These are phyloP conservation scores for Cephalopachus bancanus DNA, from an alignment of 2,797 vertebrate species.

Conservation along the genomic window DNA sequence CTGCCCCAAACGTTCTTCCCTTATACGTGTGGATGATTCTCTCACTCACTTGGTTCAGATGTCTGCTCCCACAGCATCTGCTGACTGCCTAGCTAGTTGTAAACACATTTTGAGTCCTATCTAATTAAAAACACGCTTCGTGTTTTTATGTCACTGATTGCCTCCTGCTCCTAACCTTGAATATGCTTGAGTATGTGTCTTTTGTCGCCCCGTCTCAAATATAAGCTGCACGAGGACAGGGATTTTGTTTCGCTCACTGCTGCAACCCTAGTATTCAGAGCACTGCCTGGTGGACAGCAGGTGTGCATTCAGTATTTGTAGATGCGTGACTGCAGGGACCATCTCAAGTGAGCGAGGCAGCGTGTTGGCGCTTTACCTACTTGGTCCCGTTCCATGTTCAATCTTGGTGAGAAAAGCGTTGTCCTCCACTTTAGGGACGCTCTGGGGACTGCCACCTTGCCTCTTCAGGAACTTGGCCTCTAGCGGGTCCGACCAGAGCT, in stretches of 20 bases:
- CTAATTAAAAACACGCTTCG: background rate
- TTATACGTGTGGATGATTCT: no score
- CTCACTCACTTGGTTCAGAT: background rate
- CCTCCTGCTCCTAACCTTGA: background rate
- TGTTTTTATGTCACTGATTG: background rate
- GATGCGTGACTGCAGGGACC: background rate
- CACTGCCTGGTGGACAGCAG: background rate
- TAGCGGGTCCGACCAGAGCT: background rate
- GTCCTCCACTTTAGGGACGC: background rate
- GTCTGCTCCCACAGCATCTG: background rate
- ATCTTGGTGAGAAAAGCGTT: background rate
- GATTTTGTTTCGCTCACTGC: background rate
- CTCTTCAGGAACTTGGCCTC: background rate
- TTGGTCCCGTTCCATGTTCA: background rate
- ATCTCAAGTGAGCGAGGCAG: background rate
- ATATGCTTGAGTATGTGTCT: background rate
- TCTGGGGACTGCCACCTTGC: background rate
- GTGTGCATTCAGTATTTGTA: background rate
- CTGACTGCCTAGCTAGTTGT: background rate
- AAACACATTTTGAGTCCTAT: no score
- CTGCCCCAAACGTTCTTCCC: background rate
- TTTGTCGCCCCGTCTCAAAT: background rate
- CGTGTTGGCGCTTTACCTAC: background rate
- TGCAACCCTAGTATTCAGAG: background rate
- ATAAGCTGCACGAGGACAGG: background rate